A percentile compares a stretch with the other conserved stretches of the same genome.
These are phyloP conservation scores for Pseudolaguvia tuberculata DNA, from an alignment of 2,113 vertebrate genomes.

Conservation along the genomic window DNA sequence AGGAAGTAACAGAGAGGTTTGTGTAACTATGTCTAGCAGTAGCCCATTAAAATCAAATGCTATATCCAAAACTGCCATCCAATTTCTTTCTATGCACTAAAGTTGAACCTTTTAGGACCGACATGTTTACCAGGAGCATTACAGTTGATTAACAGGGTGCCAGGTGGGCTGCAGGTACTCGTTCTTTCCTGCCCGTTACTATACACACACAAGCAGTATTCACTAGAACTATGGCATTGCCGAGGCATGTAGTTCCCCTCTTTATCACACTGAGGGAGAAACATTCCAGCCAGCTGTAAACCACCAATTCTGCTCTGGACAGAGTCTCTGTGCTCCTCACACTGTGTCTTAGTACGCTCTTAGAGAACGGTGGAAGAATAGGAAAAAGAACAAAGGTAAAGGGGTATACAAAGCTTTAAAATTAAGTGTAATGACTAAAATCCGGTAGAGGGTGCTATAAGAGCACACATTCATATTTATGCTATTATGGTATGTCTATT, in stretches of 20 bases:
- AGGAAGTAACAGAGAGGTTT: background rate
- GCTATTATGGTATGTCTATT: too few species aligned
- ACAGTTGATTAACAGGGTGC: slow-evolving; percentile 54
- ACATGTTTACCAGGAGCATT: slow-evolving; percentile 60
- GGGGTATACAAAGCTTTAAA: too few species aligned
- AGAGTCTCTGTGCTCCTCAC: slow-evolving; percentile 60
- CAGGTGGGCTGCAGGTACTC: slow-evolving; percentile 57
- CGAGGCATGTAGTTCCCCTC: slow-evolving; percentile 66
- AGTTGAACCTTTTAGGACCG: too few species aligned
- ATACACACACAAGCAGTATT: slow-evolving; percentile 75
- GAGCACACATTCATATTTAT: too few species aligned
- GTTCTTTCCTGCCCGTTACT: slow-evolving; percentile 59
- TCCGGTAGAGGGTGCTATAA: too few species aligned
- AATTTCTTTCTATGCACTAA: too few species aligned
- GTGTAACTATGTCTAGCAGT: too few species aligned
- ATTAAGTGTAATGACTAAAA: too few species aligned
- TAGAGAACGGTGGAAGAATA: slow-evolving; percentile 54
- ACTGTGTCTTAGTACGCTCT: slow-evolving; percentile 53
- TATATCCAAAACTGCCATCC: too few species aligned
- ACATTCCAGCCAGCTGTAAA: slow-evolving; percentile 38
- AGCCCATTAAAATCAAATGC: too few species aligned
- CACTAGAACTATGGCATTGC: slow-evolving; percentile 69
- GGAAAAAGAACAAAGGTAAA: background rate
- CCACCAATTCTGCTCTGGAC: slow-evolving; percentile 26
- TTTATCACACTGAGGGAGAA: slow-evolving; percentile 70